These are phyloP conservation scores for Pluvialis apricaria DNA, from an alignment of 2,113 vertebrate species.

Conservation along the genomic window DNA sequence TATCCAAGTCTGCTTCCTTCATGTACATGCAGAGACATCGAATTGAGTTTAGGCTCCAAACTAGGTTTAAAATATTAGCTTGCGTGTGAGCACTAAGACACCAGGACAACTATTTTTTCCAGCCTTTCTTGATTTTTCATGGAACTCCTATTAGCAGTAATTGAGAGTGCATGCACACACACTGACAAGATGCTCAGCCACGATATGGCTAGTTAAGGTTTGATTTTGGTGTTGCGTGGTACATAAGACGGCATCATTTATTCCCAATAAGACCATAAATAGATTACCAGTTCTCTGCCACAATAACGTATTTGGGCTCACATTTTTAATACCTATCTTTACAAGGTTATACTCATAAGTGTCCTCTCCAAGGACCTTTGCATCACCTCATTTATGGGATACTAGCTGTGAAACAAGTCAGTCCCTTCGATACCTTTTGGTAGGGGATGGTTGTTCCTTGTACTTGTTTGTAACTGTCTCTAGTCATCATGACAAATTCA, in stretches of 20 bases:
- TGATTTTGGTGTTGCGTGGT: neutral
- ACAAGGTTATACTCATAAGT: neutral
- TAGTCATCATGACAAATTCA: neutral
- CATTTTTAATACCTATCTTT: neutral
- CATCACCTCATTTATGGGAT: neutral
- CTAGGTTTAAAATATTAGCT: neutral
- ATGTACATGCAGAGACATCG: neutral
- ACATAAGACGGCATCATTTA: neutral
- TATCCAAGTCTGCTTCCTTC: slow-evolving; percentile 12
- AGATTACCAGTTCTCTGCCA: neutral
- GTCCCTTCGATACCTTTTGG: neutral
- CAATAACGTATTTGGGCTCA: neutral
- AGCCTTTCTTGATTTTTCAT: neutral
- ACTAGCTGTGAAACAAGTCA: neutral
- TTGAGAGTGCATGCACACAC: neutral
- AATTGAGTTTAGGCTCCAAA: neutral
- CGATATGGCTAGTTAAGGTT: neutral
- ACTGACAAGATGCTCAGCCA: neutral
- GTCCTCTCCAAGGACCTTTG: neutral
- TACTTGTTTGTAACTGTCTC: neutral
- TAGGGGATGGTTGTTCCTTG: neutral
- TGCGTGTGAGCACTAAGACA: neutral
- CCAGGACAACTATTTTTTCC: neutral
- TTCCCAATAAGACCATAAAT: neutral
- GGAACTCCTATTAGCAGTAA: neutral